These are phyloP conservation scores for Eilema griseolum DNA, from an alignment of 2,888 invertebrate genomes.

Conservation along the genomic window DNA sequence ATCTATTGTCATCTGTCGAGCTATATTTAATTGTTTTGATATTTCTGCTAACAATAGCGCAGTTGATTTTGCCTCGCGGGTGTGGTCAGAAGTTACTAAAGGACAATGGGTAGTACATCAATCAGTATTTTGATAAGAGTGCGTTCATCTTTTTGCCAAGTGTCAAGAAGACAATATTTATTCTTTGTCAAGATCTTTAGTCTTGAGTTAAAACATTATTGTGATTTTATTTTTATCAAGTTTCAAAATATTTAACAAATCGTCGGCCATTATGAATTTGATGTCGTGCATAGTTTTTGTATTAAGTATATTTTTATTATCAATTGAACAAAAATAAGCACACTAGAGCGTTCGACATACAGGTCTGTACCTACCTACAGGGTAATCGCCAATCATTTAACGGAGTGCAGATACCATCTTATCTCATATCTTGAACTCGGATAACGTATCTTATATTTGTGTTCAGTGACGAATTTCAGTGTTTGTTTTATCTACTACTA, in stretches of 20 bases:
- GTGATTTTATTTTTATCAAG: not conserved
- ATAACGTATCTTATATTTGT: conserved; percentile 55
- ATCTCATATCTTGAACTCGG: conserved; percentile 42
- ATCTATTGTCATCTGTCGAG: conserved; percentile 21
- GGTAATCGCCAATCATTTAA: conserved; percentile 35
- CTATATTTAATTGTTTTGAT: conserved; percentile 13
- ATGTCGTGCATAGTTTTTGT: not conserved
- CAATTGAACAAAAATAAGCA: not conserved
- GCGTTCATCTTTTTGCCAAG: conserved; percentile 20
- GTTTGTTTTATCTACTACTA: conserved; percentile 18
- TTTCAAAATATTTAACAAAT: not conserved
- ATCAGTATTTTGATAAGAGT: conserved; percentile 19
- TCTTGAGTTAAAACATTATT: not conserved
- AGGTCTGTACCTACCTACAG: conserved; percentile 1
- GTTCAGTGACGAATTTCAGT: conserved; percentile 29
- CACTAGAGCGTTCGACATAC: not conserved
- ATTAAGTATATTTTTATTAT: not conserved
- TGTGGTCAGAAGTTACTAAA: conserved; percentile 19
- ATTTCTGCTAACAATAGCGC: conserved; percentile 12
- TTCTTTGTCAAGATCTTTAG: not conserved
- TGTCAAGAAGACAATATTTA: not conserved
- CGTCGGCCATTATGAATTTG: not conserved
- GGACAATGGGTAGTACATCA: conserved; percentile 13
- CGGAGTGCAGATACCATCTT: conserved; percentile 35
- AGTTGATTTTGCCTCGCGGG: conserved; percentile 10